Evolutionary conservation across 2,797 vertebrate species (phyloP).

Genomic region (Cottoperca gobio): DNA sequence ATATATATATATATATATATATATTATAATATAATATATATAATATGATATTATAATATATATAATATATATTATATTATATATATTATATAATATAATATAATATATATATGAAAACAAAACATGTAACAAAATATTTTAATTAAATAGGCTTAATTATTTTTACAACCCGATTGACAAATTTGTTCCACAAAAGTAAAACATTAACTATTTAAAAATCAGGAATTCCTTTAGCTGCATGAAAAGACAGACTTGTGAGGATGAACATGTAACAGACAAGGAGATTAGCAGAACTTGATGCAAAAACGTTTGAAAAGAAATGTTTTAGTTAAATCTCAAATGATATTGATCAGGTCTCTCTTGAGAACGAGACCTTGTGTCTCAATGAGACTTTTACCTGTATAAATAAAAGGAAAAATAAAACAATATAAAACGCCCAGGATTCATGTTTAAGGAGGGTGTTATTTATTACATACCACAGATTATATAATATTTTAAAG

Average conservation of each 20-base stretch:
- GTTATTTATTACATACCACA: too few relatives aligned
- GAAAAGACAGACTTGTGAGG: not conserved
- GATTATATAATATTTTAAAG: not conserved
- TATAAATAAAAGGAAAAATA: too few relatives aligned
- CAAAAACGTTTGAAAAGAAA: not conserved
- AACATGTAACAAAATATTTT: not conserved
- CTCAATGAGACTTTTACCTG: too few relatives aligned
- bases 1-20: too few relatives aligned
- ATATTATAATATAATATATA: too few relatives aligned
- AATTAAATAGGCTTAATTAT: not conserved
- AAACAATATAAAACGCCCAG: not conserved
- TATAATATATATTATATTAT: too few relatives aligned
- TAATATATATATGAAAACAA: not conserved
- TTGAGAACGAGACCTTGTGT: too few relatives aligned
- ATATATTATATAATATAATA: too few relatives aligned
- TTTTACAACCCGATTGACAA: not conserved
- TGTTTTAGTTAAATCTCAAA: not conserved
- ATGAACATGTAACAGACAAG: not conserved
- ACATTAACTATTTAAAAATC: not conserved
- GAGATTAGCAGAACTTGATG: not conserved
- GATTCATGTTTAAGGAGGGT: not conserved
- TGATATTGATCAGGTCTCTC: too few relatives aligned
- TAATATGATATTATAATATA: too few relatives aligned
- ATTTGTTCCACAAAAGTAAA: not conserved
- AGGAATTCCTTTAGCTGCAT: not conserved